Percentiles rank a stretch among this genome's conserved stretches.
These are phyloP conservation scores for Helicoverpa assulta DNA, from an alignment of 2,888 invertebrate species.

Conservation along the genomic window DNA sequence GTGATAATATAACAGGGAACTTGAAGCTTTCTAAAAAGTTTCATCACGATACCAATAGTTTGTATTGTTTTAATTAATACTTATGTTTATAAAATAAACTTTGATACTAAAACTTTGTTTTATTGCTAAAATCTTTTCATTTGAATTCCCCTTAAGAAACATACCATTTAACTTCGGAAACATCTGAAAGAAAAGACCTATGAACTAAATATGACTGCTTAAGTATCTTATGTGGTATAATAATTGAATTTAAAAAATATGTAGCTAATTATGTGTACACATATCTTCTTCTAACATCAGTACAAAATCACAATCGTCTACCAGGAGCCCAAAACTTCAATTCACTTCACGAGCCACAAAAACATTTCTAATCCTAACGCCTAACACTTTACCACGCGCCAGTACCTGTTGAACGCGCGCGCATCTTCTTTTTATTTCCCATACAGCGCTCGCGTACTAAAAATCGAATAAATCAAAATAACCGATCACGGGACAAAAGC, in stretches of 20 bases:
- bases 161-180: too few species aligned
- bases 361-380: slow-evolving; percentile 46
- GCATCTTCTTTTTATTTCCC: slow-evolving; percentile 84
- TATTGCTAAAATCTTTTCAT: too few species aligned
- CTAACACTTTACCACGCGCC: slow-evolving; percentile 69
- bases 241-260: too few species aligned
- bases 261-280: too few species aligned
- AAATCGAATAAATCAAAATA: slow-evolving; percentile 90
- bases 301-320: neutral
- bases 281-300: too few species aligned
- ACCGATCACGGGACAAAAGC: slow-evolving; percentile 87
- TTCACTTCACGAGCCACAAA: slow-evolving; percentile 19
- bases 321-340: slow-evolving; percentile 18
- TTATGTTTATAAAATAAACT: neutral
- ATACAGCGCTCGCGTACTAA: slow-evolving; percentile 81
- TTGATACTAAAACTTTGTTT: neutral
- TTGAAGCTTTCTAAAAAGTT: neutral
- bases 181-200: too few species aligned
- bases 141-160: too few species aligned
- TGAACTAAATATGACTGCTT: too few species aligned
- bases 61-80: neutral
- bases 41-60: neutral
- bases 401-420: slow-evolving; percentile 86
- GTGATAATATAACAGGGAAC: slow-evolving; percentile 2
- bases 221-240: too few species aligned